Evolutionary conservation across 1,140 invertebrate genomes (phyloP).

Genomic region (Neodiprion pinetum): DNA sequence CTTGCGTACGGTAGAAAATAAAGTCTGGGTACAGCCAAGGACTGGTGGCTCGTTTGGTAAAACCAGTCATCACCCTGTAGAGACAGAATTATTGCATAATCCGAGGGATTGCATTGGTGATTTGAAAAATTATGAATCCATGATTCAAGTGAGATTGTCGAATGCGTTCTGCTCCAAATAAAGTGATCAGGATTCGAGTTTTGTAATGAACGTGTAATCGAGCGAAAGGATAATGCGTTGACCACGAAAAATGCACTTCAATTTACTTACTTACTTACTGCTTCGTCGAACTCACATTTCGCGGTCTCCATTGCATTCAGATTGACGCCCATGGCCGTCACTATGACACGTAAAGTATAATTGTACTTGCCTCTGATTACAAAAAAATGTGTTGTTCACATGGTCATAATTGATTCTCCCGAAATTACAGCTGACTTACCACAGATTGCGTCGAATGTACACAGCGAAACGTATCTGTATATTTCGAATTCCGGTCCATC

Average conservation of each 20-base stretch:
- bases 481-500: constrained; percentile 26
- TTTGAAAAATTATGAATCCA: too few relatives aligned
- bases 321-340: constrained; percentile 27
- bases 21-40: neutral
- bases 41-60: neutral
- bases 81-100: too few relatives aligned
- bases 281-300: neutral
- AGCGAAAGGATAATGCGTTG: too few relatives aligned
- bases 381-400: neutral
- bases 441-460: constrained; percentile 28
- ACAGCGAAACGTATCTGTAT: constrained; percentile 16
- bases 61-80: too few relatives aligned
- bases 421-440: constrained; percentile 18
- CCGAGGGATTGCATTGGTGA: too few relatives aligned
- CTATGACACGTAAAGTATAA: constrained; percentile 14
- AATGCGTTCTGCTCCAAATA: too few relatives aligned
- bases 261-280: neutral
- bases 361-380: neutral
- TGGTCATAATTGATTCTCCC: too few relatives aligned
- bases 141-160: too few relatives aligned
- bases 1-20: neutral
- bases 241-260: neutral
- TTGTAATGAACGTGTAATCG: too few relatives aligned
- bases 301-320: constrained; percentile 18
- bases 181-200: too few relatives aligned